Conservation (phyloP, 1,140 invertebrate species). For the Latrodectus geometricus region DNA sequence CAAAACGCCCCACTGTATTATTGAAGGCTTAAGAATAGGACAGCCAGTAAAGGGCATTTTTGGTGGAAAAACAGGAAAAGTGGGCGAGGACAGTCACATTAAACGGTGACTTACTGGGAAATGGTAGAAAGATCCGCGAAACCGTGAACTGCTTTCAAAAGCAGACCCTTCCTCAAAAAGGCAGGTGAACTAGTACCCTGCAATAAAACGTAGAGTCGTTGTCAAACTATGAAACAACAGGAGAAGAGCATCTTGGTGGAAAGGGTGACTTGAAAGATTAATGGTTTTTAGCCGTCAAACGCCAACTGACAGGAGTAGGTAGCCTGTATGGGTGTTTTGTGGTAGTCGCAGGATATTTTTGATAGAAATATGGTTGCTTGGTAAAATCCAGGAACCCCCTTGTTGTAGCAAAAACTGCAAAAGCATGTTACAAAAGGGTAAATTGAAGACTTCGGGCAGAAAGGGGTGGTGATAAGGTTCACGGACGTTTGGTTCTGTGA, state of each 20-base stretch:
- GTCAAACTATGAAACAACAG: conserved; percentile 57
- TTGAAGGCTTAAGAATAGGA: background rate
- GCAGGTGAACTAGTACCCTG: conserved; percentile 42
- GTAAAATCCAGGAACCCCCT: conserved; percentile 41
- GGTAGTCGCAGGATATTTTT: conserved; percentile 21
- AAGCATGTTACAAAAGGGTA: conserved; percentile 7
- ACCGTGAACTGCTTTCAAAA: conserved; percentile 36
- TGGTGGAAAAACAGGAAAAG: conserved; percentile 53
- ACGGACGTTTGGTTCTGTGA: conserved; percentile 44
- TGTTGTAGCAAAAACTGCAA: background rate
- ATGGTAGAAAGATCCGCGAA: conserved; percentile 37
- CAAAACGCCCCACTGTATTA: conserved; percentile 13
- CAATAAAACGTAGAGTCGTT: conserved; percentile 39
- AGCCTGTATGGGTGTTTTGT: conserved; percentile 49
- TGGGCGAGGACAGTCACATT: conserved; percentile 29
- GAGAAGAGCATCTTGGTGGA: conserved; percentile 28
- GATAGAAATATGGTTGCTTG: conserved; percentile 38
- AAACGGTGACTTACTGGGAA: conserved; percentile 47
- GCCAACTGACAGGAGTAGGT: conserved; percentile 31
- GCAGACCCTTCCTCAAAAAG: conserved; percentile 19
- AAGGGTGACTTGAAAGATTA: conserved; percentile 57
- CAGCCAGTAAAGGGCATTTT: background rate
- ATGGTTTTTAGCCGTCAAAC: conserved; percentile 47
- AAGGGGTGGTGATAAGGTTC: conserved; percentile 36
- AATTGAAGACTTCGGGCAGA: conserved; percentile 48